Conservation (phyloP, 2,888 invertebrate genomes). For the Drosophila rellima region DNA sequence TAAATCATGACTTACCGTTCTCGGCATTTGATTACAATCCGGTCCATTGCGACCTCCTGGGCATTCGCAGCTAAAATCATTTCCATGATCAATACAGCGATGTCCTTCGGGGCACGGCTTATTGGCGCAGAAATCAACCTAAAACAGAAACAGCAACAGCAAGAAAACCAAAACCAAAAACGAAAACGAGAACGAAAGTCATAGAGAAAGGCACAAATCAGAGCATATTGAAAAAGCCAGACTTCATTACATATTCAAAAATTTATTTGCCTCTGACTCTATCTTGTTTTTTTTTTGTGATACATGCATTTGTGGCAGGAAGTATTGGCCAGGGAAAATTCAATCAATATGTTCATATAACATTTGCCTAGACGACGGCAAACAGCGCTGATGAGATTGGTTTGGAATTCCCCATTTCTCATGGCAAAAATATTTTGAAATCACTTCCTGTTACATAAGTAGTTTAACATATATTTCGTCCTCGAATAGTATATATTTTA, state of each 20-base stretch:
- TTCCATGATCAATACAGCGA: constrained; percentile 90
- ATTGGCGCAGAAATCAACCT: constrained; percentile 90
- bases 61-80: constrained; percentile 91
- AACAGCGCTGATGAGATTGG: neutral
- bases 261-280: constrained; percentile 46
- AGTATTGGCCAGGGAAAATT: constrained; percentile 49
- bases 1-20: constrained; percentile 88
- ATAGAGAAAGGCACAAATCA: constrained; percentile 27
- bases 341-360: constrained; percentile 62
- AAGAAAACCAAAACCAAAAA: constrained; percentile 77
- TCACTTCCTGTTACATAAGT: neutral
- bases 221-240: constrained; percentile 47
- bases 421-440: neutral
- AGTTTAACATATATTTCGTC: no score
- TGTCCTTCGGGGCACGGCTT: constrained; percentile 90
- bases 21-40: constrained; percentile 89
- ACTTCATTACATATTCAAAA: constrained; percentile 78
- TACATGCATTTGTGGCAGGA: constrained; percentile 20
- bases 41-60: constrained; percentile 90
- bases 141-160: constrained; percentile 54
- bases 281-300: constrained; percentile 6
- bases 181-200: constrained; percentile 13
- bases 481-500: no score
- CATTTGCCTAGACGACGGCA: constrained; percentile 13
- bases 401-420: neutral